Evolutionary conservation across 2,888 invertebrate genomes (phyloP).

Genomic region (Tachina grossa): DNA sequence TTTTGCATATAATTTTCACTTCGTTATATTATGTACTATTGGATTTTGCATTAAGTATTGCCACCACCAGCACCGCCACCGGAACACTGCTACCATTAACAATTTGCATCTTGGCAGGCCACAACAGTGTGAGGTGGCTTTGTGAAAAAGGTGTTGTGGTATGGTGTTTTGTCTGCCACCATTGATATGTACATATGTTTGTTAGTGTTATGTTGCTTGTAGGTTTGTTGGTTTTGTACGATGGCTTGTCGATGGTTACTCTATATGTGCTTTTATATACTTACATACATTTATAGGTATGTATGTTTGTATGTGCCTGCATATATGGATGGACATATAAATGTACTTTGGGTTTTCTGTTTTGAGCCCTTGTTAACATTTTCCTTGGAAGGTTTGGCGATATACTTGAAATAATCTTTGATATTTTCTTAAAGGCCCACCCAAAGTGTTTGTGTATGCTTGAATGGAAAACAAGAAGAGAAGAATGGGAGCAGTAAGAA

Average conservation of each 20-base stretch:
- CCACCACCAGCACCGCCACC: constrained; percentile 28
- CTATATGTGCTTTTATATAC: constrained; percentile 13
- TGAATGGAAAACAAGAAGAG: constrained; percentile 23
- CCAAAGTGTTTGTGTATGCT: constrained; percentile 49
- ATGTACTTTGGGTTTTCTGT: constrained; percentile 68
- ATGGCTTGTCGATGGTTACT: constrained; percentile 46
- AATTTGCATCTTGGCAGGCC: constrained; percentile 52
- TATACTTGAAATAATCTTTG: constrained; percentile 67
- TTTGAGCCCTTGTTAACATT: constrained; percentile 69
- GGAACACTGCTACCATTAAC: constrained; percentile 35
- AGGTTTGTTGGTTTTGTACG: constrained; percentile 39
- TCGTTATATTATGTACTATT: constrained; percentile 67
- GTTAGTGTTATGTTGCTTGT: constrained; percentile 43
- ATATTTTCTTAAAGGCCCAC: constrained; percentile 63
- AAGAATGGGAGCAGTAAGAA: background rate
- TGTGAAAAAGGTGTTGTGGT: constrained; percentile 64
- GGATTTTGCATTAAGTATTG: constrained; percentile 49
- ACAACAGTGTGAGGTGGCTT: constrained; percentile 46
- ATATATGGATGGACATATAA: constrained; percentile 58
- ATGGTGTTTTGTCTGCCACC: constrained; percentile 68
- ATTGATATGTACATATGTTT: constrained; percentile 46
- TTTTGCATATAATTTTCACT: constrained; percentile 74
- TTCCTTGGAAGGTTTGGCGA: constrained; percentile 66
- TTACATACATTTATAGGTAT: background rate
- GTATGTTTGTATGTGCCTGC: too few relatives aligned